Conservation (phyloP, 2,113 vertebrate species). For the Tapirus terrestris region DNA sequence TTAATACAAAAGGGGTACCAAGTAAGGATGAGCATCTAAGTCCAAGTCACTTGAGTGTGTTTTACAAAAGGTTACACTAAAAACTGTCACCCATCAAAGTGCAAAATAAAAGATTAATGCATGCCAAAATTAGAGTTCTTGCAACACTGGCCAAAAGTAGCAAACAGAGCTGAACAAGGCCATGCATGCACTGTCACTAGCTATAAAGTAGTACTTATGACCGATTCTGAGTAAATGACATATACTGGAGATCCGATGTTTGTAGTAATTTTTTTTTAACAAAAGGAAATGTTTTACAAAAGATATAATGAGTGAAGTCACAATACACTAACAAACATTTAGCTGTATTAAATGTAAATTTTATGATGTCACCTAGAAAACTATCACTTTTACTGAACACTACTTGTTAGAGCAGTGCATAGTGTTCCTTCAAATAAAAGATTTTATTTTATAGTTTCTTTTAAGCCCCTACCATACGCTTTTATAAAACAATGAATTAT, state of each 20-base stretch:
- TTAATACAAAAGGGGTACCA: slow-evolving; percentile 83
- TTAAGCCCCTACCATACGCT: slow-evolving; percentile 49
- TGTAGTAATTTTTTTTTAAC: slow-evolving; percentile 55
- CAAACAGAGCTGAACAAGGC: slow-evolving; percentile 77
- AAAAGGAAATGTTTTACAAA: slow-evolving; percentile 81
- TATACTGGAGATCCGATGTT: slow-evolving; percentile 80
- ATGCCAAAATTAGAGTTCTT: slow-evolving; percentile 78
- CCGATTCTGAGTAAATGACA: slow-evolving; percentile 79
- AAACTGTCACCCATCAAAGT: slow-evolving; percentile 85
- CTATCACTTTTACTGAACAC: slow-evolving; percentile 78
- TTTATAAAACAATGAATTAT: slow-evolving; percentile 49
- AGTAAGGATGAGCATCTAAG: slow-evolving; percentile 80
- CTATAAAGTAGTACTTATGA: slow-evolving; percentile 79
- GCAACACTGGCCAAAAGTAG: slow-evolving; percentile 79
- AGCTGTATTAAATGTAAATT: slow-evolving; percentile 79
- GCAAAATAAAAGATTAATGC: slow-evolving; percentile 83
- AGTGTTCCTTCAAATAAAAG: slow-evolving; percentile 77
- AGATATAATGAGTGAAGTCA: slow-evolving; percentile 77
- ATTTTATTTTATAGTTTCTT: slow-evolving; percentile 53
- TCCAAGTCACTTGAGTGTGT: slow-evolving; percentile 80
- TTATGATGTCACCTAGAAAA: slow-evolving; percentile 76
- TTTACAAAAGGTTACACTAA: slow-evolving; percentile 81
- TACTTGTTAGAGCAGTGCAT: slow-evolving; percentile 77
- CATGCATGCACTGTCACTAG: slow-evolving; percentile 74
- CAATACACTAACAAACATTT: slow-evolving; percentile 80